These are phyloP conservation scores for Pelosia muscerda DNA, from an alignment of 2,888 invertebrate genomes.

Conservation along the genomic window DNA sequence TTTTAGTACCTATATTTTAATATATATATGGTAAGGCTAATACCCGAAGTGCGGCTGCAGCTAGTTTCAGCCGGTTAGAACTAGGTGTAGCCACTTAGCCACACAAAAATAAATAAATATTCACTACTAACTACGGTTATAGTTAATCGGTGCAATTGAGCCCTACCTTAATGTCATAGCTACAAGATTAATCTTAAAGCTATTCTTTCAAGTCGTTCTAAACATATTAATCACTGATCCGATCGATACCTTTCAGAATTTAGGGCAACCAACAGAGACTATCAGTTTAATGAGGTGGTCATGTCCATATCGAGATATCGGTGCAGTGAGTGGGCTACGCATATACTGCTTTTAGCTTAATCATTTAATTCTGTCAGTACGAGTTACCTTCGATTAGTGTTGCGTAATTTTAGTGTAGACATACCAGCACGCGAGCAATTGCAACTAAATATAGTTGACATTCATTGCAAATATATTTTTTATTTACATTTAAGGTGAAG, in stretches of 20 bases:
- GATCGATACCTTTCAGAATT: slow-evolving; percentile 47
- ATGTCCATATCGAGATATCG: slow-evolving; percentile 60
- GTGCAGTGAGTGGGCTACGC: slow-evolving; percentile 37
- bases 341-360: slow-evolving; percentile 29
- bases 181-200: slow-evolving; percentile 6
- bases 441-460: slow-evolving; percentile 13
- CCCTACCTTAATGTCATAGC: neutral
- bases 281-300: slow-evolving; percentile 61
- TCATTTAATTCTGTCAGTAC: slow-evolving; percentile 27
- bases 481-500: neutral
- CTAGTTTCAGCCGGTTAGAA: too few relatives aligned
- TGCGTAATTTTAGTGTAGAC: slow-evolving; percentile 24
- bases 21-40: too few relatives aligned
- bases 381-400: slow-evolving; percentile 26
- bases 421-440: slow-evolving; percentile 1
- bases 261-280: slow-evolving; percentile 59
- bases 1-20: too few relatives aligned
- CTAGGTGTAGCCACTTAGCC: too few relatives aligned
- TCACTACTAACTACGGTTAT: neutral
- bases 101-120: neutral
- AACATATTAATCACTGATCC: slow-evolving; percentile 39
- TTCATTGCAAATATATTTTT: slow-evolving; percentile 16
- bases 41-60: too few relatives aligned
- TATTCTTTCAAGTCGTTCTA: slow-evolving; percentile 18
- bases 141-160: neutral